Percentiles rank a stretch among this genome's conserved stretches.
Conservation (phyloP, 2,113 vertebrate genomes). For the Daboia siamensis region DNA sequence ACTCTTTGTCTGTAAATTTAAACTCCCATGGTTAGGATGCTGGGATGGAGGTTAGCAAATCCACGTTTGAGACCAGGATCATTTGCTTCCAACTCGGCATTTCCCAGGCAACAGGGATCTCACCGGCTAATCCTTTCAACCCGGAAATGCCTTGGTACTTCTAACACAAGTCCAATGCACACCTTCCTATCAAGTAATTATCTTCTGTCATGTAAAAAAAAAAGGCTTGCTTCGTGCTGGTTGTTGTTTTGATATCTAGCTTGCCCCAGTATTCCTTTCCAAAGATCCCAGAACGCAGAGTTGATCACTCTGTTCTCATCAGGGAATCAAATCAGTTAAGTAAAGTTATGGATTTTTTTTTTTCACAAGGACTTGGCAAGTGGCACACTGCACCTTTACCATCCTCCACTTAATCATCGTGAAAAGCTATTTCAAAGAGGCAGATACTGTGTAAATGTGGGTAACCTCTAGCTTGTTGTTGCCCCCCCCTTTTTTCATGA, state of each 20-base stretch:
- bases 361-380: not conserved
- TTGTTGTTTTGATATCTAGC: not conserved
- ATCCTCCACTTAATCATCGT: not conserved
- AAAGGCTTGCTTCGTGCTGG: not conserved
- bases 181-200: not conserved
- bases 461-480: not conserved
- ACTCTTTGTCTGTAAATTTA: too few species aligned
- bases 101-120: too few species aligned
- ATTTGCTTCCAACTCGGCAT: too few species aligned
- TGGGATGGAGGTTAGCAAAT: too few species aligned
- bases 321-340: not conserved
- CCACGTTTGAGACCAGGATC: too few species aligned
- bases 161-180: too few species aligned
- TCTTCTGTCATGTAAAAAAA: not conserved
- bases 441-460: not conserved
- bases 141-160: too few species aligned
- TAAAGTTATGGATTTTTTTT: not conserved
- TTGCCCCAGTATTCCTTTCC: not conserved
- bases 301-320: not conserved
- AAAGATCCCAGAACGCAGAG: not conserved
- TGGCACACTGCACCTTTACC: not conserved
- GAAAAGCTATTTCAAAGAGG: not conserved
- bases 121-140: too few species aligned
- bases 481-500: constrained; percentile 5
- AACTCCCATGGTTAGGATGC: too few species aligned